Base-by-base conservation (phyloP, 1,140 invertebrate species). In the Dreissena polymorpha region DNA sequence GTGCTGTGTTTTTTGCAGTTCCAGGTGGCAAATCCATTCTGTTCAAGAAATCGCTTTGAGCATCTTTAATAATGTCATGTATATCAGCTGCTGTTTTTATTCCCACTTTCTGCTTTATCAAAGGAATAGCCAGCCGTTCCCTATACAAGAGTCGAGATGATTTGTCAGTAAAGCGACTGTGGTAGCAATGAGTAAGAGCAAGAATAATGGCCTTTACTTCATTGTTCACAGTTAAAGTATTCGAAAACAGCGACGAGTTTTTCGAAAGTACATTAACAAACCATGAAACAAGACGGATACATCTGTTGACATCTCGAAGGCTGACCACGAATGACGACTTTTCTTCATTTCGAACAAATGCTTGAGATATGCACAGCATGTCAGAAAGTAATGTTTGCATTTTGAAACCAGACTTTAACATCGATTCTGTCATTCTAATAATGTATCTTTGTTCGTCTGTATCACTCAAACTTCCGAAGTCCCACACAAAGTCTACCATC, bases 181-280 rank as follows among this genome's bases (percentile, higher is more conserved):
- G 86, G 77, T 90, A 90, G 64, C 89, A 90, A 50, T 88, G 86
- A 14, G 85, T 86, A 0, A 89, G 64, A 21, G 87, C 78, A n/a
- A 90, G 76, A 16, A 89, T 85, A n/a, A 90, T 79, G 18, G 87
- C 72, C 25, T 76, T 69, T 18, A 55, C 0, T 16, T 18, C 10
- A 72, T 60, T 10, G 39, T 63, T 60, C 49, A 39, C 0, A 14
- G n/a, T 21, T 55, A 8, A 18, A 39, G n/a, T 53, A 18, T 78
- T 74, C 14, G 75, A 68, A 23, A 21, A 21, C 23, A 12, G 6
- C 25, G 12, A 65, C 55, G 21, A 18, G 29, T 51, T n/a, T 83
- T 80, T 76, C 29, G 74, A 18, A 23, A 86, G 49, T n/a, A 73
- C 65, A 25, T 67, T n/a, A 51, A 53, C 14, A 63, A 86, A 87